A percentile compares a stretch with the other conserved stretches of the same genome.
Evolutionary conservation across 1,140 invertebrate genomes (phyloP).

Genomic region (Saccostrea cuccullata): DNA sequence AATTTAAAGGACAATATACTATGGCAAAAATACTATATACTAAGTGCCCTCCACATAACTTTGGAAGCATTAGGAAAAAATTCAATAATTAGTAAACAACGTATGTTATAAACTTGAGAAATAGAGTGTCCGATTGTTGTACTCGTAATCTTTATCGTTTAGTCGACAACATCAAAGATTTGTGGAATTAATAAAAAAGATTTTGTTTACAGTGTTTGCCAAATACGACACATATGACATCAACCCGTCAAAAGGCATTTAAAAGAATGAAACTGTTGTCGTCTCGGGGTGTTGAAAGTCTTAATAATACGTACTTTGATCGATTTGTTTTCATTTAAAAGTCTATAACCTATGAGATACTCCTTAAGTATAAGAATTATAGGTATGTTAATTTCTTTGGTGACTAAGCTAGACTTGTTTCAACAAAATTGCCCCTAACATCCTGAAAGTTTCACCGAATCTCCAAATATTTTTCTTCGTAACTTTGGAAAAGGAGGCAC

Average conservation of each 20-base stretch:
- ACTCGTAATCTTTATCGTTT: neutral
- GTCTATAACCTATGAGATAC: neutral
- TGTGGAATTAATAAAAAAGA: neutral
- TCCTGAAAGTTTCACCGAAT: neutral
- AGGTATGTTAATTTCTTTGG: neutral
- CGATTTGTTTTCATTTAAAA: neutral
- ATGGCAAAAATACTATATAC: no score
- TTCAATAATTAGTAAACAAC: no score
- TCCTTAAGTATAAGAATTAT: neutral
- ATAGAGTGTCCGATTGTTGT: no score
- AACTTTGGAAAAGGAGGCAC: neutral
- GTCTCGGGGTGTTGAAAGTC: neutral
- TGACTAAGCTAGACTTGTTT: neutral
- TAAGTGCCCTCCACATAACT: no score
- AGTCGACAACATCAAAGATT: neutral
- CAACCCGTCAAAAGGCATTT: conserved; percentile 5
- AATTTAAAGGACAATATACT: no score
- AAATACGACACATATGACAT: neutral
- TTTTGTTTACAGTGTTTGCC: neutral
- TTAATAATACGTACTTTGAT: neutral
- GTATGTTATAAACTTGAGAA: no score
- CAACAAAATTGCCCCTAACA: neutral
- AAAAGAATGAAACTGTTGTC: neutral
- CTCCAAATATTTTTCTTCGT: neutral
- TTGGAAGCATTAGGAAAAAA: no score